Conservation (phyloP, 2,113 vertebrate species). For the Vicugna pacos region DNA sequence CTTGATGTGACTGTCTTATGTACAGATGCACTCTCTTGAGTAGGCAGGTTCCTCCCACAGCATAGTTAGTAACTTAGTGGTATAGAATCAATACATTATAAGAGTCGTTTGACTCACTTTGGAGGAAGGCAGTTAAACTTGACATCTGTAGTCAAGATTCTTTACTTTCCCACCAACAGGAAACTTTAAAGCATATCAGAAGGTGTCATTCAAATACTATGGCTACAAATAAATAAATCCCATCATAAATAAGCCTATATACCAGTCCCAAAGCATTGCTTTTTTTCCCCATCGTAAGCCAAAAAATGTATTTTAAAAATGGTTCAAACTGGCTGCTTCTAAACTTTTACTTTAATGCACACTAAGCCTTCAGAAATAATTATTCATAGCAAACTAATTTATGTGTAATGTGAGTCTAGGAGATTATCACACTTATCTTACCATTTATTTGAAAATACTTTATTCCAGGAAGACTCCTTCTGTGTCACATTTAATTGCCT, state of each 20-base stretch:
- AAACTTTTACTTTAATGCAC: constrained; percentile 68
- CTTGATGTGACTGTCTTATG: constrained; percentile 46
- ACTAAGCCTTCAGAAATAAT: constrained; percentile 80
- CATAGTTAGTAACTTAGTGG: constrained; percentile 58
- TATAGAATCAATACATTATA: constrained; percentile 65
- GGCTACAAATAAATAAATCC: constrained; percentile 57
- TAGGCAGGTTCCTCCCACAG: constrained; percentile 49
- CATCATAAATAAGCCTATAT: not conserved
- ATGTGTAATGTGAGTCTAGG: constrained; percentile 79
- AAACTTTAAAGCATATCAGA: constrained; percentile 58
- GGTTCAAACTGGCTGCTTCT: constrained; percentile 25
- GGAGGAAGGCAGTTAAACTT: constrained; percentile 69
- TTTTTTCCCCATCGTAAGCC: not conserved
- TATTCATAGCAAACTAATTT: constrained; percentile 78
- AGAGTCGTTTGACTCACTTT: constrained; percentile 2
- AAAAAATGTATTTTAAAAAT: not conserved
- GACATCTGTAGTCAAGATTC: constrained; percentile 52
- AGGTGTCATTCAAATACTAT: constrained; percentile 31
- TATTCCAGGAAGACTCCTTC: constrained; percentile 85
- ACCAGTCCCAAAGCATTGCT: not conserved
- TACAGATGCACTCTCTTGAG: constrained; percentile 36
- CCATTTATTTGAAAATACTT: constrained; percentile 86
- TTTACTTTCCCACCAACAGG: constrained; percentile 64
- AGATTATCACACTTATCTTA: constrained; percentile 80
- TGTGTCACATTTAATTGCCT: constrained; percentile 90